Evolutionary conservation across 2,797 vertebrate genomes (phyloP), one percentile per base, ranked within the genome.

Genomic region (Enteromius radiatus): DNA sequence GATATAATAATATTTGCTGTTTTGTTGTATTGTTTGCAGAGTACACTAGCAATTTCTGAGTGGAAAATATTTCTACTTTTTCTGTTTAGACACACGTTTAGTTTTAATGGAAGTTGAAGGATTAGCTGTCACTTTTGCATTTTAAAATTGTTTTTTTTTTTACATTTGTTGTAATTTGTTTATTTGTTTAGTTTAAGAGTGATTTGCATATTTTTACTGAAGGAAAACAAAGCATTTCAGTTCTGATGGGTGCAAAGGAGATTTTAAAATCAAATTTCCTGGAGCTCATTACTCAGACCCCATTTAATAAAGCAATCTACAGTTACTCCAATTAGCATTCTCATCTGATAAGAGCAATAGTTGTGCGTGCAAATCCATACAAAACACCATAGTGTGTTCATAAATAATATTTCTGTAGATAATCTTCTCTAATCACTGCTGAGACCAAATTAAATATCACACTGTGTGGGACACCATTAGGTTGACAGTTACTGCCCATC

Each of bases 401-500:
- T 82, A 76, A 82, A 59, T 82, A 82, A 76, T 68, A 59, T 59
- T 82, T 68, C 71, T 43, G 73, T 9, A 47, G 63, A 76, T 82
- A 82, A 82, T 76, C 63, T 68, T 41, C 63, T 80, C 49, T 83
- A 83, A 83, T 76, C 54, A 69, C 77, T 47, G 81, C 81, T 71
- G 77, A 78, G 84, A 19, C 33, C 8, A 80, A 86, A 86, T 79
- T 86, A 77, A 86, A 80, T 83, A 74, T 69, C 81, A 80, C 81
- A 83, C 81, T 80, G 81, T 77, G 78, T 68, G 77, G 80, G 52
- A 80, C 81, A 64, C 73, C 78, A 80, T 71, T 75, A 83, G 74
- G 70, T 54, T 76, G 76, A 71, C 77, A 69, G 69, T 74, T 79
- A 76, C 70, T 78, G 84, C 80, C 80, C 70, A 83, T 76, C 80